Evolutionary conservation across 2,113 vertebrate genomes (phyloP).

Genomic region (Brienomyrus brachyistius): DNA sequence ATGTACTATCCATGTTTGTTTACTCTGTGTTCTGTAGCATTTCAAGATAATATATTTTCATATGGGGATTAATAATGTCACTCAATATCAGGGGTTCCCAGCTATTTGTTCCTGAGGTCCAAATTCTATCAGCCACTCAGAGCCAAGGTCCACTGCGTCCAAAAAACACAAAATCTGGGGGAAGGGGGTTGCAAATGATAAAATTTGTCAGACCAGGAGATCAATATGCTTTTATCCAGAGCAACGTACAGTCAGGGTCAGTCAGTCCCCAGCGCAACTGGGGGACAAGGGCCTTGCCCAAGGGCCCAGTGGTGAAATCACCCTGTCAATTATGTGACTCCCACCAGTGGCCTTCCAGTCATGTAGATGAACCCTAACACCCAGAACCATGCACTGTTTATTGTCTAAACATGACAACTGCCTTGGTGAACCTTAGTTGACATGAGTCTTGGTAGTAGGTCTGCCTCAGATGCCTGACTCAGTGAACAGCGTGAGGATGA

Average conservation of each 20-base stretch:
- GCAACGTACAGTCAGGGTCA: background rate
- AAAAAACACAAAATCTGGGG: background rate
- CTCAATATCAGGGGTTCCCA: background rate
- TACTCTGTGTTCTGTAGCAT: background rate
- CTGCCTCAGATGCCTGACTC: background rate
- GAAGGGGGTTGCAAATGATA: background rate
- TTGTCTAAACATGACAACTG: background rate
- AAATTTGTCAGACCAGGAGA: background rate
- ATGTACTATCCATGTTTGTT: background rate
- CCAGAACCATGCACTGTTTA: background rate
- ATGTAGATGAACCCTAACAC: background rate
- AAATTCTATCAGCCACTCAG: background rate
- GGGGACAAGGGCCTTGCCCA: background rate
- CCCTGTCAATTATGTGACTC: background rate
- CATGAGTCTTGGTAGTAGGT: background rate
- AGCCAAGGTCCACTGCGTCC: background rate
- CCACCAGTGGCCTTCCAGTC: background rate
- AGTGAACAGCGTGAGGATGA: background rate
- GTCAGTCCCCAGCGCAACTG: background rate
- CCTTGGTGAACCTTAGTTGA: background rate
- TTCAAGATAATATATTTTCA: background rate
- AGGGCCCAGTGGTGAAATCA: background rate
- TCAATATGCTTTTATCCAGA: background rate
- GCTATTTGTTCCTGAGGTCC: background rate
- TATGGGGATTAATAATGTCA: background rate